Percentiles rank a stretch among this genome's conserved stretches.
Conservation (phyloP, 1,140 invertebrate genomes). For the Tetramorium parvispinum region DNA sequence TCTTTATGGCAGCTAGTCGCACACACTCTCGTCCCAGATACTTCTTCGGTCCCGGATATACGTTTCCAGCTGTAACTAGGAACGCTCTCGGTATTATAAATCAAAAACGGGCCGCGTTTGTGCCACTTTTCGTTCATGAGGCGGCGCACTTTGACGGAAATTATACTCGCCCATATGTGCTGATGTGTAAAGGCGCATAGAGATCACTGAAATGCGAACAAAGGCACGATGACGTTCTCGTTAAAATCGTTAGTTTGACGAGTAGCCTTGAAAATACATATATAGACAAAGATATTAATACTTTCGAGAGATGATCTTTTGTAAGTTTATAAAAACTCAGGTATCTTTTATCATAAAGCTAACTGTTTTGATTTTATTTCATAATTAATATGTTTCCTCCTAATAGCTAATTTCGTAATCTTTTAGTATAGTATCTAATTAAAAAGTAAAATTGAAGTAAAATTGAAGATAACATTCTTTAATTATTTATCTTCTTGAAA, state of each 20-base stretch:
- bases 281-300: not conserved
- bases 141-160: conserved; percentile 44
- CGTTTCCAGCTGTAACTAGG: conserved; percentile 55
- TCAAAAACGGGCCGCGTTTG: conserved; percentile 58
- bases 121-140: conserved; percentile 29
- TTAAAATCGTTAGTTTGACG: not conserved
- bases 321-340: not conserved
- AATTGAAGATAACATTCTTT: not conserved
- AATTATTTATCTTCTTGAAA: not conserved
- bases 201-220: conserved; percentile 39
- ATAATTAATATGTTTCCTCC: not conserved
- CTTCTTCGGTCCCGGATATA: conserved; percentile 48
- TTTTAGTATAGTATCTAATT: not conserved
- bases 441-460: not conserved
- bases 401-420: not conserved
- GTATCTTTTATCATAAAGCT: not conserved
- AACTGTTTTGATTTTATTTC: not conserved
- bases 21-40: conserved; percentile 51
- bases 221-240: conserved; percentile 16
- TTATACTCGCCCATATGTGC: conserved; percentile 42
- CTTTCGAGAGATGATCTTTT: not conserved
- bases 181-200: not conserved
- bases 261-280: not conserved
- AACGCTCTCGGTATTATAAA: conserved; percentile 58
- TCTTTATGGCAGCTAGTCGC: conserved; percentile 50